Base-by-base conservation (phyloP, 1,140 invertebrate genomes). In the Anthonomus grandis region DNA sequence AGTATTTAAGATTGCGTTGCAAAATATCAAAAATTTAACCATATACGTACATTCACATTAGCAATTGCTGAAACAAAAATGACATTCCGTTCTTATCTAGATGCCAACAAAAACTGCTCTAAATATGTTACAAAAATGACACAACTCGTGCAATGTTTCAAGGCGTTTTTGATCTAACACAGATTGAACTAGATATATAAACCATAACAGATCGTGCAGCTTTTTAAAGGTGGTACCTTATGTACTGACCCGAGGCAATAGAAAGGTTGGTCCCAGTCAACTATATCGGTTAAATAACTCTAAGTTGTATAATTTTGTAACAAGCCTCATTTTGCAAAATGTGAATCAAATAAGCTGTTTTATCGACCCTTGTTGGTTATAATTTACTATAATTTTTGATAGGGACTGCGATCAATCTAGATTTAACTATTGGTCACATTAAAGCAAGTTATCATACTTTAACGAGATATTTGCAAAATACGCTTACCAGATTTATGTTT, bases 91-190 rank as follows among this genome's bases (percentile, higher is more conserved):
- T 18, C 19, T 15, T 51, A 51, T 39, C 49, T 51, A 39, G 49
- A 51, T 51, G 17, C 12, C 9, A 21, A 9, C 34, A 19, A 50
- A 50, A 51, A 51, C 8, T 51, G 49, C 21, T 51, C 49, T 23
- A 51, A 51, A 51, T 51, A 24, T 38, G 27, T 51, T 51, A 51
- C 49, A 34, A 21, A 51, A 51, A 51, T 51, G 49, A 51, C 49
- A 51, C 37, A 51, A 51, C 49, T n/a, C n/a, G n/a, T n/a, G 18
- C 24, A 34, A 49, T 37, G 6, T 23, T 9, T 9, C 12, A 37
- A 41, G 39, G 36, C 36, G 27, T 39, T 21, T 9, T 24, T 4
- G 12, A 12, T 36, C 31, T 18, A 38, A 24, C 9, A 37, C 5
- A 51, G 49, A 51, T 51, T 51, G 49, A 38, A n/a, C 18, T 39